phyloP scores from a whole-genome alignment of 2,797 vertebrate genomes.

The Lateolabrax maculatus region DNA sequence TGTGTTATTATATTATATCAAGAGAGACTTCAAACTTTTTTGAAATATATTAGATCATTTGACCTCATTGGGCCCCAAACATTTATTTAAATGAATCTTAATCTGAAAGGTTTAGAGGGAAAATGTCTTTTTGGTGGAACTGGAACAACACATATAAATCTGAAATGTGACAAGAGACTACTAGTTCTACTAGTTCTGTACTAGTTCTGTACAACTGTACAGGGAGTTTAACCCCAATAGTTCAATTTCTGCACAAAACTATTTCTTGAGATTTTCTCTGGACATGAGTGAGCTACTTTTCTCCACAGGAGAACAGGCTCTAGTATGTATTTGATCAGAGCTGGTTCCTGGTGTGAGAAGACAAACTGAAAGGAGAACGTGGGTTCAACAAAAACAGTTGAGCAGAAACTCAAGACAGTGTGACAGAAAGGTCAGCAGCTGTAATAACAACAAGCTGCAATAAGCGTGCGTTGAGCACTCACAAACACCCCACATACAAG shows the following conservation, averaged over 20 bases:
- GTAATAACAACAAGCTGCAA: conserved; percentile 61
- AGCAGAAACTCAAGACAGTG: conserved; percentile 51
- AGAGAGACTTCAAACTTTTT: too few species aligned
- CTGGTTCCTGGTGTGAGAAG: conserved; percentile 51
- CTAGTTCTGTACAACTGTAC: too few species aligned
- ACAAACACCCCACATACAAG: conserved; percentile 7
- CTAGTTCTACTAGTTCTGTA: too few species aligned
- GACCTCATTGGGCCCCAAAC: too few species aligned
- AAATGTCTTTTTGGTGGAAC: too few species aligned
- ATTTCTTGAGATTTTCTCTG: background rate
- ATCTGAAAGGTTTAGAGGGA: too few species aligned
- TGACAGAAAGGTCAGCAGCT: conserved; percentile 70
- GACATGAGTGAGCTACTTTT: conserved; percentile 31
- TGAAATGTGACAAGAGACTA: too few species aligned
- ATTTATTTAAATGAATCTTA: too few species aligned
- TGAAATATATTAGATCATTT: too few species aligned
- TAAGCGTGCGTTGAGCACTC: conserved; percentile 14
- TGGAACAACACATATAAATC: too few species aligned
- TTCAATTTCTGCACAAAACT: background rate
- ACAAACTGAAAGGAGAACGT: conserved; percentile 55
- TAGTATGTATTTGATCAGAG: conserved; percentile 49
- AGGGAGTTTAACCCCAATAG: conserved; percentile 15
- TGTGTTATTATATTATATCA: too few species aligned
- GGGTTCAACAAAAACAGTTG: conserved; percentile 53
- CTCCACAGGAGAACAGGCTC: conserved; percentile 20